Evolutionary conservation across 2,888 invertebrate species (phyloP).

Genomic region (Tricholauxania praeusta): DNA sequence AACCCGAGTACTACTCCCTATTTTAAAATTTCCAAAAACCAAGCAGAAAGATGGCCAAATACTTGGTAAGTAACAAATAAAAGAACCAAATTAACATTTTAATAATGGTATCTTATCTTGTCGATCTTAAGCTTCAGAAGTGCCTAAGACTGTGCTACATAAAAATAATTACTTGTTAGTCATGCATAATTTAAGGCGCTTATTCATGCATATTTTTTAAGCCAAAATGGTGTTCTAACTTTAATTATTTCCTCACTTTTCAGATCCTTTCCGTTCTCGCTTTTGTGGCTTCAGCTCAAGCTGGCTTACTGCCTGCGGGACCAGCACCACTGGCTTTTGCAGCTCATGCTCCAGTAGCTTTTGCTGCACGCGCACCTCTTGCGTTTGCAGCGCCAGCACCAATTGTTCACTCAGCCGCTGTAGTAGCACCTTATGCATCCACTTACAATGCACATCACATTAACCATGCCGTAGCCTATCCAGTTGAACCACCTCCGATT

Average conservation of each 20-base stretch:
- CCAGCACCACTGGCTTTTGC: slow-evolving; percentile 64
- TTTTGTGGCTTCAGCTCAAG: slow-evolving; percentile 59
- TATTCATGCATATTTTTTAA: not conserved
- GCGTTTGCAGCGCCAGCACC: slow-evolving; percentile 70
- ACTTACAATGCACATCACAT: slow-evolving; percentile 82
- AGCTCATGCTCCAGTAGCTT: slow-evolving; percentile 36
- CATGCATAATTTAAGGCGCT: not conserved
- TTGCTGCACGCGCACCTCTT: too few species aligned
- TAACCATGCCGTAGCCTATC: slow-evolving; percentile 81
- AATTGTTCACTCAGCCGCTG: slow-evolving; percentile 70
- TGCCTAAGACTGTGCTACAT: too few species aligned
- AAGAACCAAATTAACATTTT: too few species aligned
- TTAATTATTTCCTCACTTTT: not conserved
- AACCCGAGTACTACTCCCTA: slow-evolving; percentile 22
- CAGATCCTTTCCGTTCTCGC: slow-evolving; percentile 59
- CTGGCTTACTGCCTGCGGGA: slow-evolving; percentile 67
- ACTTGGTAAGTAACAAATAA: slow-evolving; percentile 55
- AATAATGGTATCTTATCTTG: too few species aligned
- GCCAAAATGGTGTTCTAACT: not conserved
- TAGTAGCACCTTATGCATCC: slow-evolving; percentile 78
- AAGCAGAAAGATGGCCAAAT: slow-evolving; percentile 60
- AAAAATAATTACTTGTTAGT: too few species aligned
- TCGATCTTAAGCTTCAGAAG: too few species aligned
- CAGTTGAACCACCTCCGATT: slow-evolving; percentile 63
- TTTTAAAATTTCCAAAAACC: slow-evolving; percentile 5